A percentile compares a stretch with the other conserved stretches of the same genome.
These are phyloP conservation scores for Geodia barretti DNA, from an alignment of 37 sponge, comb jelly and placozoan species.

Conservation along the genomic window DNA sequence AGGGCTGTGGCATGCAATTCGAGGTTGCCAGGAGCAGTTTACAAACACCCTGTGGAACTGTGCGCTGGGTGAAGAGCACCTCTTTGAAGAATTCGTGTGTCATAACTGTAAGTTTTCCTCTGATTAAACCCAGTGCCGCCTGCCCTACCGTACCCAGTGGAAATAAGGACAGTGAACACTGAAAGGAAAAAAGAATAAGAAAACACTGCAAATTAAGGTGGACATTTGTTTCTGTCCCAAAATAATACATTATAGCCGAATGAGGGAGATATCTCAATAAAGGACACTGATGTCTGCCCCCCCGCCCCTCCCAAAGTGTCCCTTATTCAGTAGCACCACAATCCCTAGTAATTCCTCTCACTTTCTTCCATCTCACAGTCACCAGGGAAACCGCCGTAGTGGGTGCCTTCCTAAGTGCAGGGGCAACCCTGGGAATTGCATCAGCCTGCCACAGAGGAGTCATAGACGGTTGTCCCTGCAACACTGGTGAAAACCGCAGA, in stretches of 20 bases:
- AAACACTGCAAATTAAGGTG: too few species aligned
- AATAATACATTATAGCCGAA: too few species aligned
- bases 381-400: constrained; percentile 59
- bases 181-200: too few species aligned
- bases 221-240: too few species aligned
- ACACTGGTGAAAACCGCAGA: background rate
- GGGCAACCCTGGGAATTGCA: constrained; percentile 19
- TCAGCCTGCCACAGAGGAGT: constrained; percentile 22
- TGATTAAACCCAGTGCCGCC: too few species aligned
- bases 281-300: too few species aligned
- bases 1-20: constrained; percentile 24
- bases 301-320: background rate
- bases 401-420: constrained; percentile 38
- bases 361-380: constrained; percentile 9
- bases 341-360: background rate
- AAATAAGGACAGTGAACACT: too few species aligned
- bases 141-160: too few species aligned
- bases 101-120: constrained; percentile 47
- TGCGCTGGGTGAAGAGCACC: constrained; percentile 34
- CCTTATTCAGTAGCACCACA: background rate
- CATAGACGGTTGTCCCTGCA: constrained; percentile 42
- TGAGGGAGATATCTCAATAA: too few species aligned
- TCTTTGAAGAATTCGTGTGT: constrained; percentile 53
- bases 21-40: constrained; percentile 55
- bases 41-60: constrained; percentile 55